Evolutionary conservation across 2,888 invertebrate genomes (phyloP), one percentile per base, ranked within the genome.

Genomic region (Chrysotoxum bicinctum): DNA sequence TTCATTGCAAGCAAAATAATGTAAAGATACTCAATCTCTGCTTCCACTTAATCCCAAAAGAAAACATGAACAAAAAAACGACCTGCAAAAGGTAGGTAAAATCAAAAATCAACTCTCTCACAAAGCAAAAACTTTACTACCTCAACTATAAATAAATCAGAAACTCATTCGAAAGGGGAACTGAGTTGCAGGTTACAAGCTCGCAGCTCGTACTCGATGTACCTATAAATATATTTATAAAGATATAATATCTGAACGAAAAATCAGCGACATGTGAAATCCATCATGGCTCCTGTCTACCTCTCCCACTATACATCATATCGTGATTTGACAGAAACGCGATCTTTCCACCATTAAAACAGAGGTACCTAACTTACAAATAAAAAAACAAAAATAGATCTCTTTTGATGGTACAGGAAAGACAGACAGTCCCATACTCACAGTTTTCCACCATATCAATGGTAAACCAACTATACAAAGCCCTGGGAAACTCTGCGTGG

Each of bases 301-400:
- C 77, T 86, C 87, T 87, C 88, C 86, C 87, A 87, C 86, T 81
- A 86, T 88, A 87, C 87, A 88, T 88, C 87, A 88, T 88, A 87
- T 87, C 87, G 73, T 84, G 87, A 88, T 88, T 88, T 88, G 88
- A 88, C 88, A 88, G 87, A 87, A 87, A 87, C 87, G 87, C 87
- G 88, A 87, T 86, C 88, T 87, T 87, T 80, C 85, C 73, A 68
- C 81, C 75, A 75, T 75, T 68, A 70, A 79, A 70, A 62, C 52
- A 37, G 32, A 40, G 32, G 30, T 26, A 58, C 58, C 58, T 56
- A 50, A 60, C 12, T 48, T 26, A 62, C 43, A 64, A 60, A 40
- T 26, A 14, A 45, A 14, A 56, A 62, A 50, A 70, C 19, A 50
- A 48, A 77, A 60, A 66, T 52, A 84, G 79, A 79, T 84, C 79